Base-by-base conservation (phyloP, 1,140 invertebrate genomes). In the Zaprionus nigranus region DNA sequence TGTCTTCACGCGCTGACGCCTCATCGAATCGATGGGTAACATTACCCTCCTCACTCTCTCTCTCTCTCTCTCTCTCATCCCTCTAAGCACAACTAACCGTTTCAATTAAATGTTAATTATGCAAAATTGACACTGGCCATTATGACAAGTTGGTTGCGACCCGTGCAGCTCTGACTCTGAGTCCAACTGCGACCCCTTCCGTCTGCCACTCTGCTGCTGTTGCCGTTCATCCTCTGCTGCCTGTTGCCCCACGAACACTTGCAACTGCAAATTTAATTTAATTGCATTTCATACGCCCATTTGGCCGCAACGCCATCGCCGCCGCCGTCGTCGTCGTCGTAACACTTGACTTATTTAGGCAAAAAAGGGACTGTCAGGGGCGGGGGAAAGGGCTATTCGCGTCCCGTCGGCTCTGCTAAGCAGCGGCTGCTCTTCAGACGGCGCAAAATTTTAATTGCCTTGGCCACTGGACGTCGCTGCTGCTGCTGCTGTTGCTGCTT, bases 251-350 rank as follows among this genome's bases (percentile, higher is more conserved):
- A 40, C 68, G 54, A 43, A 62, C 75, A 80, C 74, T 74, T 74
- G 69, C 81, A 87, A 76, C 78, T 84, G 85, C 84, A 87, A 87
- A 87, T 88, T 87, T 87, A 87, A 88, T 87, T 87, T 87, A 87
- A 87, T 87, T 87, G 85, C 84, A 88, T 87, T 87, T 87, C 84
- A 87, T 88, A 88, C 84, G 84, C 84, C 84, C 84, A 87, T 87
- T 88, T 87, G 84, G 70, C 83, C 79, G 77, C 77, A 85, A 87
- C 83, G 75, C 60, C 46, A 49, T 20, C 46, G 46, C 20, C 67
- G 49, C 34, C 30, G 15, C 17, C 49, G 59, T 46, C 17, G 60
- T 12, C 36, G 38, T 15, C 46, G 38, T 66, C 62, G 82, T 77
- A 88, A 87, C 84, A 87, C 84, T 87, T 87, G 84, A 87, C 84